Evolutionary conservation across 2,888 invertebrate species (phyloP).

Genomic region (Drosophila vallismaia): DNA sequence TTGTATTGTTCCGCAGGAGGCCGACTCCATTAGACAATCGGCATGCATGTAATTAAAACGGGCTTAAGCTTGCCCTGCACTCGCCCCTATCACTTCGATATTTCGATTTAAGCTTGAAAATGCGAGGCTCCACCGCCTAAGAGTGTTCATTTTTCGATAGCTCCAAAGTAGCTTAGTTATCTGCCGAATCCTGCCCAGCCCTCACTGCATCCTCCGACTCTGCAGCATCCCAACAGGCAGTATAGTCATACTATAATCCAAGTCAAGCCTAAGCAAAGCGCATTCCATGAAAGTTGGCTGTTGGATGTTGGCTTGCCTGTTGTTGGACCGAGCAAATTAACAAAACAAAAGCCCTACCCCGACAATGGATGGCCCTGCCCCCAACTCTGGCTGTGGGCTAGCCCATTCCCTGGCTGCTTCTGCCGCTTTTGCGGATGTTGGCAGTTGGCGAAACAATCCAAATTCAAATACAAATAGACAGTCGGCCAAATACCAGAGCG

Average conservation of each 20-base stretch:
- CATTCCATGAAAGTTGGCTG: constrained; percentile 51
- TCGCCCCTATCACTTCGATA: background rate
- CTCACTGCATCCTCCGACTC: background rate
- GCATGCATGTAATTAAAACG: constrained; percentile 76
- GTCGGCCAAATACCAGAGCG: constrained; percentile 71
- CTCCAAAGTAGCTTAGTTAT: constrained; percentile 63
- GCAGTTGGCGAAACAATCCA: constrained; percentile 41
- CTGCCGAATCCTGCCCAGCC: background rate
- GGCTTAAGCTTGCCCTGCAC: constrained; percentile 56
- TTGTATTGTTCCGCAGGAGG: constrained; percentile 37
- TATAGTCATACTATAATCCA: constrained; percentile 32
- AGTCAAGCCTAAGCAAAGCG: constrained; percentile 56
- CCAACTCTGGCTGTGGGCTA: background rate
- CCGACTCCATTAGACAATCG: constrained; percentile 49
- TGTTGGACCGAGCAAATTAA: constrained; percentile 61
- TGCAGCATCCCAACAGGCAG: constrained; percentile 13
- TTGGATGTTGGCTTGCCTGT: constrained; percentile 4
- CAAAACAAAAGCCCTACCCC: constrained; percentile 68
- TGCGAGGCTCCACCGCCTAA: constrained; percentile 24
- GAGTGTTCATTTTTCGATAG: constrained; percentile 52
- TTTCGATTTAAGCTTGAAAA: constrained; percentile 24
- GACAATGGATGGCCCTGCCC: constrained; percentile 53
- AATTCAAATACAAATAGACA: constrained; percentile 43
- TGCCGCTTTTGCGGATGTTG: constrained; percentile 21
- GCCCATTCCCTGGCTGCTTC: background rate